Evolutionary conservation across 1,140 invertebrate genomes (phyloP).

Genomic region (Melitaea cinxia): DNA sequence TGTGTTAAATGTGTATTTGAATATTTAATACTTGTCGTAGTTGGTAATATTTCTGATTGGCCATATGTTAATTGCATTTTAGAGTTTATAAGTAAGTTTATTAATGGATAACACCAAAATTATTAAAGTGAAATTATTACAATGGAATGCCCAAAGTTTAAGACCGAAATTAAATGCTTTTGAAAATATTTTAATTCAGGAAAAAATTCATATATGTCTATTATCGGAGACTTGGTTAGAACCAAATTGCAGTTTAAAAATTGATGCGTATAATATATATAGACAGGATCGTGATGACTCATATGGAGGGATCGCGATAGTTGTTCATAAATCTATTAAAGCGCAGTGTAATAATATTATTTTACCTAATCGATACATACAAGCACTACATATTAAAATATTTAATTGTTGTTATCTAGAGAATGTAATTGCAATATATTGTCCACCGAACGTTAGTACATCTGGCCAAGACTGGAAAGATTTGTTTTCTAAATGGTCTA

Average conservation of each 20-base stretch:
- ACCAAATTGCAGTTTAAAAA: constrained; percentile 1
- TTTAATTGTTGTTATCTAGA: too few relatives aligned
- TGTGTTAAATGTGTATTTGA: neutral
- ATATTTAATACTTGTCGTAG: neutral
- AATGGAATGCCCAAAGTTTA: constrained; percentile 5
- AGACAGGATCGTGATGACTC: constrained; percentile 3
- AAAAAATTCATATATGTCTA: constrained; percentile 6
- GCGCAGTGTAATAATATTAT: neutral
- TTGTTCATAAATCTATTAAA: constrained; percentile 4
- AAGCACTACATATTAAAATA: too few relatives aligned
- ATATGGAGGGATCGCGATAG: too few relatives aligned
- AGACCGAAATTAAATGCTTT: constrained; percentile 5
- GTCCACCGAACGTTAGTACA: too few relatives aligned
- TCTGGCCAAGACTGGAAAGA: too few relatives aligned
- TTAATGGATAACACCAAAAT: constrained; percentile 3
- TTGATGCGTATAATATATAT: constrained; percentile 4
- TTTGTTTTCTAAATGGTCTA: too few relatives aligned
- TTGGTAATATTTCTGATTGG: constrained; percentile 2
- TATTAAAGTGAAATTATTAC: neutral
- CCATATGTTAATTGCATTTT: constrained; percentile 3
- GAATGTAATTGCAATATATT: too few relatives aligned
- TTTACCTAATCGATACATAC: too few relatives aligned
- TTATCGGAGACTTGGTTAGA: constrained; percentile 1
- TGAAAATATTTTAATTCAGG: constrained; percentile 3
- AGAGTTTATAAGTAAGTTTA: neutral